Evolutionary conservation across 2,113 vertebrate genomes (phyloP), one percentile per base, ranked within the genome.

Genomic region (Psettodes erumei): DNA sequence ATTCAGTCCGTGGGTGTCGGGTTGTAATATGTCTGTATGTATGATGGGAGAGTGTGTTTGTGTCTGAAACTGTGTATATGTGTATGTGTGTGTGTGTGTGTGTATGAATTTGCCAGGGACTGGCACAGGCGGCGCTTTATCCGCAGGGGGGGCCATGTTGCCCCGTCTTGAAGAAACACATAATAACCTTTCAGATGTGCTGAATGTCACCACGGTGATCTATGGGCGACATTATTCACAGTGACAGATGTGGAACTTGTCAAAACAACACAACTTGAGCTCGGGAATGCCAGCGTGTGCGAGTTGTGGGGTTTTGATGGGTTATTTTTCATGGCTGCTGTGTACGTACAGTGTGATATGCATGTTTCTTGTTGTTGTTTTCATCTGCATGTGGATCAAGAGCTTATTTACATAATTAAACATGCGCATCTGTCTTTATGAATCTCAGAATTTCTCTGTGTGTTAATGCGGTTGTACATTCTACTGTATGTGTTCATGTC

Each of bases 201-300:
- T 82, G 87, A 75, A 64, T 82, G 86, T 88, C 89, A 75, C 73
- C 79, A 3, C 33, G 5, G 53, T 86, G 86, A 91, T 90, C 72
- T 62, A 64, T 81, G 82, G 47, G 62, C 12, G 23, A 82, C 75
- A 59, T 85, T 77, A 89, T 79, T 81, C 69, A 61, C 11, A 73
- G 65, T 87, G 91, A 84, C 89, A 89, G 71, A 85, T 84, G 70
- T 79, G 85, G 72, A 85, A 75, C 76, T 79, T 80, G 81, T 84
- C 83, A 81, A 77, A 87, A 86, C 72, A 75, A 50, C 65, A 53
- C 35, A 56, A 56, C 55, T 76, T 62, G 64, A 71, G 69, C 43
- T 61, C 15, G 18, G 67, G 38, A 55, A 13, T 75, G 56, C n/a
- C 53, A 47, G 60, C 21, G 71, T 55, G 62, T 32, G 32, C 2